Evolutionary conservation across 2,797 vertebrate species (phyloP), one percentile per base, ranked within the genome.

Genomic region (Acanthopagrus latus): DNA sequence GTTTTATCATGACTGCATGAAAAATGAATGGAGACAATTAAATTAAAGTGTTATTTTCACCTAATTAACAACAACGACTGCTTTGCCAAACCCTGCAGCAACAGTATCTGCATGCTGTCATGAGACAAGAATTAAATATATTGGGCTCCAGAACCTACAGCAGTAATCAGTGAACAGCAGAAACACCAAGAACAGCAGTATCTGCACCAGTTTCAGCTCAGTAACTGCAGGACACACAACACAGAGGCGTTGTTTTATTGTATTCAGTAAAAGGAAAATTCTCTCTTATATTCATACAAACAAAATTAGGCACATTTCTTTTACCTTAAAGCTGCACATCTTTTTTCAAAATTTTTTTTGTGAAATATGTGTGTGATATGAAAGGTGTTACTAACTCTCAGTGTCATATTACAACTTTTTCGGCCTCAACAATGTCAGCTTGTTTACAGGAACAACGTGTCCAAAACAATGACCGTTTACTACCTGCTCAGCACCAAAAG

Each of bases 161-260:
- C 23, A 56, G 27, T 50, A 64, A 63, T 62, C 69, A 60, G 29
- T 41, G 13, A 44, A 48, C 27, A 25, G 43, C 59, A 64, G 47
- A 41, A 46, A 12, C 50, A 29, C 18, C 18, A 44, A 63, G 41
- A 47, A 18, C 60, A 48, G 18, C 71, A 33, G 20, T 47, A 55
- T 73, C 20, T 38, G 60, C 60, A 20, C n/a, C 47, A n/a, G 17
- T 55, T 17, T 54, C 48, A 56, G 6, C 25, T 16, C 54, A 55
- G 47, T 48, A 33, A 9, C 25, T 11, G 5, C 38, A 54, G 48
- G 17, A 54, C 4, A 63, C n/a, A 46, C 9, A 29, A 18, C 43
- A 63, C 43, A 46, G n/a, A 44, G 27, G 23, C 17, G 16, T 46
- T 23, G 59, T 46, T 38, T 38, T 38, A 38, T 9, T 18, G 1